phyloP scores from a whole-genome alignment of 2,888 invertebrate species.

The Parnassius apollo region DNA sequence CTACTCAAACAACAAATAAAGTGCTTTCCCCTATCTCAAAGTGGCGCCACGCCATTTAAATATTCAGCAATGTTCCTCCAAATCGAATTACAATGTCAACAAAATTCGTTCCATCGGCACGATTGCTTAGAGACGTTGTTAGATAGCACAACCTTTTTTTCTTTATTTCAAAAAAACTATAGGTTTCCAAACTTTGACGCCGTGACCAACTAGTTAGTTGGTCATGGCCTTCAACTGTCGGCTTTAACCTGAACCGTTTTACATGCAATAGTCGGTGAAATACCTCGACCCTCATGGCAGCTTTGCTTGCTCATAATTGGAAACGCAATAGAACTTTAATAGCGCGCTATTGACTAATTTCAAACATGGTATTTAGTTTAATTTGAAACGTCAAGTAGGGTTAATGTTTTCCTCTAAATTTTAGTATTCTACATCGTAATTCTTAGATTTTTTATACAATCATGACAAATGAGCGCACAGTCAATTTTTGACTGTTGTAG shows the following conservation, averaged over 20 bases:
- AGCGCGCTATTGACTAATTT: too few species aligned
- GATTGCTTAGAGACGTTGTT: conserved; percentile 2
- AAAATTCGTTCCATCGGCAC: conserved; percentile 16
- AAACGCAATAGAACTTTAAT: too few species aligned
- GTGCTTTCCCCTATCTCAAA: background rate
- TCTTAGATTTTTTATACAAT: too few species aligned
- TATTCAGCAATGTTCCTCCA: conserved; percentile 2
- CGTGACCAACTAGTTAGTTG: conserved; percentile 8
- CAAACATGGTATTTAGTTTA: too few species aligned
- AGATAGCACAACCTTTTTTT: conserved; percentile 4
- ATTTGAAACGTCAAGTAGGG: too few species aligned
- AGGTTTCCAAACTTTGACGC: conserved; percentile 4
- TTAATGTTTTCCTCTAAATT: too few species aligned
- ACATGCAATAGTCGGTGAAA: background rate
- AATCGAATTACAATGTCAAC: conserved; percentile 14
- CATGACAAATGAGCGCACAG: too few species aligned
- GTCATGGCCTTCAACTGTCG: conserved; percentile 12
- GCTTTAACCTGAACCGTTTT: background rate
- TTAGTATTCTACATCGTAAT: too few species aligned
- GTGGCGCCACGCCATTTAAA: conserved; percentile 2
- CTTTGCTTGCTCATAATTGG: too few species aligned
- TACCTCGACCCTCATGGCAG: too few species aligned
- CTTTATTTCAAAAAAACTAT: background rate
- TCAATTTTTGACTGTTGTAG: too few species aligned
- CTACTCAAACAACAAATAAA: conserved; percentile 1